Base-by-base conservation (phyloP, 2,888 invertebrate genomes). In the Dascillus cervinus region DNA sequence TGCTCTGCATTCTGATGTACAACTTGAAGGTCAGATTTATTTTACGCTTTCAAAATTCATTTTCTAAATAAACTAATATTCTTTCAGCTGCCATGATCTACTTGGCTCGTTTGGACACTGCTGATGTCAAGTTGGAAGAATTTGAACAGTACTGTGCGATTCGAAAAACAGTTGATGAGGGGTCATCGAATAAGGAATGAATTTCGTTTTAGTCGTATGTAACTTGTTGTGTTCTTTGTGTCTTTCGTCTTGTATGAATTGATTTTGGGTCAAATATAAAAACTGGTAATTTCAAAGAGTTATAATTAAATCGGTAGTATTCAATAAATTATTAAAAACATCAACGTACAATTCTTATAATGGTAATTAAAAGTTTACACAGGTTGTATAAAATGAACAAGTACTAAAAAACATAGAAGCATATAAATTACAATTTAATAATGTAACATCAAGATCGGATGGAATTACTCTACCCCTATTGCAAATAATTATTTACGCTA, bases 261-360 rank as follows among this genome's bases (percentile, higher is more conserved):
- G n/a, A n/a, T n/a, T n/a, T n/a, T n/a, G n/a, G n/a, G n/a, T n/a
- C n/a, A n/a, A n/a, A n/a, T n/a, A n/a, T n/a, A n/a, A n/a, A n/a
- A n/a, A n/a, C n/a, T n/a, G n/a, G n/a, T n/a, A n/a, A n/a, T n/a
- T n/a, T n/a, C n/a, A n/a, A n/a, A n/a, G n/a, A n/a, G n/a, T n/a
- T n/a, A n/a, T n/a, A n/a, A n/a, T n/a, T n/a, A n/a, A n/a, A n/a
- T n/a, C n/a, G n/a, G n/a, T n/a, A 17, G 17, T 8, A 34, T 51
- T 43, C 43, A 54, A 55, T 55, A 55, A 55, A 55, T 55, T 52
- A 55, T 50, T 52, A 50, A 52, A 53, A 51, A 53, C 46, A 46
- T 50, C 47, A 54, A 53, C 53, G 49, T 53, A 52, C 46, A 49
- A 37, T 44, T 46, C 40, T 37, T 45, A 40, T 44, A 44, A 46